Conservation (phyloP, 2,888 invertebrate species). For the Bellardia pandia region DNA sequence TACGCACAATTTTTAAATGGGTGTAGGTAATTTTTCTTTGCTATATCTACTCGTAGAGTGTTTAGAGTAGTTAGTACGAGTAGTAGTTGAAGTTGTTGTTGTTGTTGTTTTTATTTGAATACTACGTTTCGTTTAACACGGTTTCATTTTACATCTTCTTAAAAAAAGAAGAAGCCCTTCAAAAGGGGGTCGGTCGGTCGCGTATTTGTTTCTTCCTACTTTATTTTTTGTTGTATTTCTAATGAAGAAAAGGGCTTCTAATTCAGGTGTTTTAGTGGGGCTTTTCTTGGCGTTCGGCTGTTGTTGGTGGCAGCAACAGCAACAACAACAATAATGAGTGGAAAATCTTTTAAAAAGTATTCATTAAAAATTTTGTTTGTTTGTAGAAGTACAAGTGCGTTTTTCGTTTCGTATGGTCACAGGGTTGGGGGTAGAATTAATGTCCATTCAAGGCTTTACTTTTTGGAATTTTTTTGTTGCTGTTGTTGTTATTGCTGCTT, state of each 20-base stretch:
- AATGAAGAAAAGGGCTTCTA: constrained; percentile 70
- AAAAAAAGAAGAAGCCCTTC: constrained; percentile 65
- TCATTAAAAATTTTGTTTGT: constrained; percentile 70
- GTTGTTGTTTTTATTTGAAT: constrained; percentile 45
- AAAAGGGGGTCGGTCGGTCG: constrained; percentile 57
- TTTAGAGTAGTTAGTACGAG: neutral
- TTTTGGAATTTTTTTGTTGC: constrained; percentile 2
- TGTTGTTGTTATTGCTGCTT: constrained; percentile 14
- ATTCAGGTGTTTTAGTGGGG: constrained; percentile 69
- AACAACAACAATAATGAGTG: constrained; percentile 43
- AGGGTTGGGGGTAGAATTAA: constrained; percentile 58
- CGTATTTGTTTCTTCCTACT: neutral
- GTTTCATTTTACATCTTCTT: constrained; percentile 68
- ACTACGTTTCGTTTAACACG: constrained; percentile 68
- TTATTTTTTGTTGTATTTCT: constrained; percentile 18
- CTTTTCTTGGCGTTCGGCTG: constrained; percentile 29
- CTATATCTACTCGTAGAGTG: neutral
- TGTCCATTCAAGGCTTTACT: constrained; percentile 68
- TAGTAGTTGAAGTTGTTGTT: neutral
- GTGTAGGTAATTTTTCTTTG: constrained; percentile 52
- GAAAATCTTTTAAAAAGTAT: constrained; percentile 67
- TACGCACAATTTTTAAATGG: constrained; percentile 76
- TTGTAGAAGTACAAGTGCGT: constrained; percentile 38
- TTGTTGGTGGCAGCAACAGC: constrained; percentile 2
- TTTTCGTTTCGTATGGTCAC: constrained; percentile 24